Evolutionary conservation across 2,888 invertebrate species (phyloP), one percentile per base, ranked within the genome.

Genomic region (Dicroscelio sp.): DNA sequence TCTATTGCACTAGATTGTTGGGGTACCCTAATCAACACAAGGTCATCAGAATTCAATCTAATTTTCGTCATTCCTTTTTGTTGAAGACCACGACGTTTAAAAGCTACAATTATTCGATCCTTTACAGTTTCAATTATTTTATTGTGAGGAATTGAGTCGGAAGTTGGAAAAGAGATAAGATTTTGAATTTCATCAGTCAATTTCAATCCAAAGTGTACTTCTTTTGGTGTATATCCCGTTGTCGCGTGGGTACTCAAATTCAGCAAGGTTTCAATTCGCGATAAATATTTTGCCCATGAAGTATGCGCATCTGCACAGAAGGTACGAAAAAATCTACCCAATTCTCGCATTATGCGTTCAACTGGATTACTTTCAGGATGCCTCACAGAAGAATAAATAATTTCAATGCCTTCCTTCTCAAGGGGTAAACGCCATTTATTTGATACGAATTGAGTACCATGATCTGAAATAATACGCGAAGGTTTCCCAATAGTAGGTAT

Each of bases 191-290:
- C 14, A 38, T 83, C 83, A 3, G 10, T 4, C 0, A 73, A 63
- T 17, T 33, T 43, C 4, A 6, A 35, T 25, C 84, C 84, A 30
- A 87, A 87, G n/a, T 75, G 87, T 25, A 87, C 38, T 17, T 87
- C 80, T 12, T 33, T 6, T 3, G 87, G 87, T 6, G 82, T 60
- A 33, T 33, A 80, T 2, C 75, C 71, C 2, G 87, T 87, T 6
- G 55, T n/a, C 33, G n/a, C 5, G 73, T 87, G 87, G 38, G 17
- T 33, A 1, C 75, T 87, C 1, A 87, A 3, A 58, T 87, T 80
- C 6, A 60, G 6, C 27, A 60, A 27, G 17, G 3, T 5, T 27
- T 60, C 60, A 27, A 60, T 60, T 23, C 27, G 17, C 10, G 5
- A 20, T 60, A 60, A 25, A 27, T 60, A 17, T 60, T 27, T 8